phyloP scores from a whole-genome alignment of 2,113 vertebrate genomes.

The Macrotis lagotis region DNA sequence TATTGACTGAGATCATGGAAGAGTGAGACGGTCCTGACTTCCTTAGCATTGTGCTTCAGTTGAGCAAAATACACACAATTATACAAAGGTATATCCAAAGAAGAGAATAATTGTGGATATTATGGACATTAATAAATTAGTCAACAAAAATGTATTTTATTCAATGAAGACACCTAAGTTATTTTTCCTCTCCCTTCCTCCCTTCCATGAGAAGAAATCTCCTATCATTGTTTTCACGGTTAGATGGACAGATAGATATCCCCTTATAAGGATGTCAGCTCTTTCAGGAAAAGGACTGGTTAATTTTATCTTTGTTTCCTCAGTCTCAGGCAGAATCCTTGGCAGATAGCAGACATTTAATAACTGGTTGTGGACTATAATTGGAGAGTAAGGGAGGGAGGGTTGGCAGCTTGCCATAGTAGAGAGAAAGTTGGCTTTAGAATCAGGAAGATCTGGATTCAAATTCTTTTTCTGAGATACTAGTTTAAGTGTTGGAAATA shows the following conservation, averaged over 20 bases:
- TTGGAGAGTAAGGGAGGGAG: not conserved
- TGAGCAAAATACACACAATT: not conserved
- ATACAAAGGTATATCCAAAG: not conserved
- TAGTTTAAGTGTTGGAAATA: not conserved
- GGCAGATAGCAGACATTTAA: not conserved
- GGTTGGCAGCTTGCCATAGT: not conserved
- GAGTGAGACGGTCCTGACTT: slow-evolving; percentile 36
- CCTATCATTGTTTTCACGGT: not conserved
- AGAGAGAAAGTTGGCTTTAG: not conserved
- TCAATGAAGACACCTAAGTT: not conserved
- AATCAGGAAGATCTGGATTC: not conserved
- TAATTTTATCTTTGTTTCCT: not conserved
- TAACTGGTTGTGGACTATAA: not conserved
- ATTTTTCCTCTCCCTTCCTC: not conserved
- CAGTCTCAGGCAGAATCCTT: not conserved
- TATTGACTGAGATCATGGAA: not conserved
- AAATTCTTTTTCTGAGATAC: not conserved
- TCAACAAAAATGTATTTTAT: too few species aligned
- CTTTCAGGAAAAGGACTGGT: not conserved
- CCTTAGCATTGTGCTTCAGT: not conserved
- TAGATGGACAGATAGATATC: not conserved
- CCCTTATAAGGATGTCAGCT: not conserved
- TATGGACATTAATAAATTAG: not conserved
- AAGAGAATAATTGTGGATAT: not conserved
- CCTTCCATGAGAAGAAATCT: too few species aligned